Evolutionary conservation across 2,113 vertebrate genomes (phyloP).

Genomic region (Laticauda colubrina): DNA sequence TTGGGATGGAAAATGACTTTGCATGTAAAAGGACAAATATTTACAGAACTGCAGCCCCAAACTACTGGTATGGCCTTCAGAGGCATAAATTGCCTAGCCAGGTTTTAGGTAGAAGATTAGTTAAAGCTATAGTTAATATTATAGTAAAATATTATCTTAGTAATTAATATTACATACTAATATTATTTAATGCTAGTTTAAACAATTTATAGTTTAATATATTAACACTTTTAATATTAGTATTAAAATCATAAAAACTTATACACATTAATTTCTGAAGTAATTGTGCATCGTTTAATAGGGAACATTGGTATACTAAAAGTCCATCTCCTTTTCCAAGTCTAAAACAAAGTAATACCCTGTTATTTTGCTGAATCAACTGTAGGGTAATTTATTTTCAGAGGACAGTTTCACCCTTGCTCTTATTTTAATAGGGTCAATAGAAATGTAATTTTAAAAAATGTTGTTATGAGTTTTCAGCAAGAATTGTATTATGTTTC

Average conservation of each 20-base stretch:
- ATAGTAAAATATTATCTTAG: background rate
- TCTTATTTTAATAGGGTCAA: conserved; percentile 47
- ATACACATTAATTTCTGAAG: background rate
- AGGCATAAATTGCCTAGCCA: background rate
- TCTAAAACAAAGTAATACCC: background rate
- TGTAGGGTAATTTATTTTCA: conserved; percentile 40
- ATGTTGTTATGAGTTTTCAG: conserved; percentile 16
- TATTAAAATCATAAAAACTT: background rate
- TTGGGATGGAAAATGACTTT: background rate
- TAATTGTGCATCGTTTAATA: background rate
- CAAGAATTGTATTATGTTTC: conserved; percentile 34
- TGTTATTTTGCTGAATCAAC: conserved; percentile 30
- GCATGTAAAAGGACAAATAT: background rate
- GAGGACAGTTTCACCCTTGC: conserved; percentile 38
- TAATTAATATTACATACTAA: background rate
- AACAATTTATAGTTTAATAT: background rate
- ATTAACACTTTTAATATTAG: background rate
- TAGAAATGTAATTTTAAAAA: conserved; percentile 34
- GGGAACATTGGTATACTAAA: conserved; percentile 46
- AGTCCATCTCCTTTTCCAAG: background rate
- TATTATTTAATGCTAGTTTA: background rate
- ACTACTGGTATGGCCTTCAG: background rate
- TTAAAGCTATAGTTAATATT: background rate
- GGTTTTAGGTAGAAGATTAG: background rate
- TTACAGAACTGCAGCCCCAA: background rate